These are phyloP conservation scores for Calameuta pallipes DNA, from an alignment of 2,888 invertebrate species.

Conservation along the genomic window DNA sequence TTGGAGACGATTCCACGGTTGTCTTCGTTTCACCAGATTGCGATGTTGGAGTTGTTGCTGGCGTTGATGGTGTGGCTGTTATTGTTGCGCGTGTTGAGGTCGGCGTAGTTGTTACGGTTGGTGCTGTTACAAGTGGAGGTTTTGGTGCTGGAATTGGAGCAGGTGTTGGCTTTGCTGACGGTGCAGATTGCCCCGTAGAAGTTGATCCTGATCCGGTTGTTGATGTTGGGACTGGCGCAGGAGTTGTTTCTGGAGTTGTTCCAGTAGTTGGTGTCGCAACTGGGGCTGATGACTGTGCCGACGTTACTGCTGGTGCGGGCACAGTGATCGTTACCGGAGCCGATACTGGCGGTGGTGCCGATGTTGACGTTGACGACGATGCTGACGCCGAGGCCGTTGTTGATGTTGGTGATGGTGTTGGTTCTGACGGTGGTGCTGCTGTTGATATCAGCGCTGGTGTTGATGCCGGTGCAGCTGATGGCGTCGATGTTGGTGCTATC, in stretches of 20 bases:
- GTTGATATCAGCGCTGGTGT: conserved; percentile 1
- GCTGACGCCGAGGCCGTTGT: background rate
- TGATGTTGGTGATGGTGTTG: conserved; percentile 4
- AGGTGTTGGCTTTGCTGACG: conserved; percentile 3
- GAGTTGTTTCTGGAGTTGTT: conserved; percentile 10
- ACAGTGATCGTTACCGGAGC: background rate
- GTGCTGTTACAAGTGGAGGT: conserved; percentile 57
- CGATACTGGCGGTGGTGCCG: background rate
- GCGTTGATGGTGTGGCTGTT: background rate
- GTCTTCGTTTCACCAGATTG: conserved; percentile 30
- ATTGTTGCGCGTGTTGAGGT: background rate
- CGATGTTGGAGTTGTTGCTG: background rate
- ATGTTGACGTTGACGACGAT: background rate
- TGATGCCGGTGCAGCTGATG: conserved; percentile 8
- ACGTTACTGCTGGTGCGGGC: conserved; percentile 1
- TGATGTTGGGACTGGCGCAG: conserved; percentile 39
- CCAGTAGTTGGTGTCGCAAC: conserved; percentile 19
- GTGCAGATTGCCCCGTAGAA: conserved; percentile 2
- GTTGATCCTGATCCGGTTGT: conserved; percentile 65
- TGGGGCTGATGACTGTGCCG: conserved; percentile 16
- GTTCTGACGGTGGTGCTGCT: conserved; percentile 8
- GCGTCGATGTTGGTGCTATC: background rate
- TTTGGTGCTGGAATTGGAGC: conserved; percentile 17
- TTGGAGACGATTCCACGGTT: conserved; percentile 36
- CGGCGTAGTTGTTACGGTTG: conserved; percentile 62